A percentile compares a stretch with the other conserved stretches of the same genome.
Conservation (phyloP, 2,888 invertebrate species). For the Lycaena phlaeas region DNA sequence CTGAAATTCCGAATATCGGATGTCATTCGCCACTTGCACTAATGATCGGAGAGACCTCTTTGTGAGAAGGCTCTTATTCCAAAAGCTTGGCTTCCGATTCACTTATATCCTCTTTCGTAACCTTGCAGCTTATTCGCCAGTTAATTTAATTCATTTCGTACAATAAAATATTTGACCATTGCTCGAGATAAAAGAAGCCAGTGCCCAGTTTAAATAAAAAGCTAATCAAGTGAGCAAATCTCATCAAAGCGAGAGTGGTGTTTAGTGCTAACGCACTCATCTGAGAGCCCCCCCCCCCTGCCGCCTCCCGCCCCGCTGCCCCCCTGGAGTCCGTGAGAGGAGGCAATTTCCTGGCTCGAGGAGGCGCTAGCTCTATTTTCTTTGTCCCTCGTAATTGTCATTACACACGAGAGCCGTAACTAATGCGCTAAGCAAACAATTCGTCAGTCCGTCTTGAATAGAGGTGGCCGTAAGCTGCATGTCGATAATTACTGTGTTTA, state of each 20-base stretch:
- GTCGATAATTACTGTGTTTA: not conserved
- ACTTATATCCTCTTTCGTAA: too few relatives aligned
- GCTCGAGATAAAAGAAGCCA: too few relatives aligned
- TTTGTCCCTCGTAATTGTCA: slow-evolving; percentile 20
- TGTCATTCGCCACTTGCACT: too few relatives aligned
- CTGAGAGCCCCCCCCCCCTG: not conserved
- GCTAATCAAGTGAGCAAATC: slow-evolving; percentile 4
- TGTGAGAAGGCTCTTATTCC: too few relatives aligned
- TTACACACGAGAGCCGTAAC: slow-evolving; percentile 18
- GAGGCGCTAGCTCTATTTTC: slow-evolving; percentile 19
- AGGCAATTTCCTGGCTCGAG: slow-evolving; percentile 19
- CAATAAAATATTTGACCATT: too few relatives aligned
- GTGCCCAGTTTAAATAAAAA: slow-evolving; percentile 3
- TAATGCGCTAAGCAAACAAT: slow-evolving; percentile 18
- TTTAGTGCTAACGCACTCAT: not conserved
- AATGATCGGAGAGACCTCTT: too few relatives aligned
- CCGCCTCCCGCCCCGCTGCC: not conserved
- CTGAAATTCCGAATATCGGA: too few relatives aligned
- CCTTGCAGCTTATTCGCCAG: too few relatives aligned
- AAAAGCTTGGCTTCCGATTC: too few relatives aligned
- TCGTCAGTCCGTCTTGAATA: slow-evolving; percentile 11
- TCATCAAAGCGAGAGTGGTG: not conserved
- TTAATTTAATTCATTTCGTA: too few relatives aligned
- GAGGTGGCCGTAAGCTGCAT: not conserved
- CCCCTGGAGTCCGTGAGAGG: not conserved